Evolutionary conservation across 2,797 vertebrate species (phyloP), one percentile per base, ranked within the genome.

Genomic region (Bryconaethiops microstoma): DNA sequence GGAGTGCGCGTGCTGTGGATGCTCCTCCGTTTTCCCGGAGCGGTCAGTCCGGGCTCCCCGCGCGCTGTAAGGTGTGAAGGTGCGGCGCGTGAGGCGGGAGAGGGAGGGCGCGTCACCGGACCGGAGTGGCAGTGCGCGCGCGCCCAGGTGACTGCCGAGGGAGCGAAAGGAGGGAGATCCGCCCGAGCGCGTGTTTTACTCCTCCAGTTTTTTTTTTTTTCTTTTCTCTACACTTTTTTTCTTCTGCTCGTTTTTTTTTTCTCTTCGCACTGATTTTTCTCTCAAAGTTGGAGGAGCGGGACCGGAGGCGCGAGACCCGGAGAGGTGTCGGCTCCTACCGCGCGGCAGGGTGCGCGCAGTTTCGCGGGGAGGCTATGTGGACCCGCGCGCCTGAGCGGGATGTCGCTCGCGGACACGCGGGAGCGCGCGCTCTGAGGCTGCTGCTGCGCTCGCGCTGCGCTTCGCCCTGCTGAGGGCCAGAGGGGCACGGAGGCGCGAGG

Each of bases 391-490:
- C 39, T n/a, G 35, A 67, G 64, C 64, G 19, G 64, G 64, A 40
- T 19, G 64, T n/a, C 7, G 64, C 62, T 64, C 62, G 29, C 14
- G 62, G 62, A 64, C 23, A 8, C 64, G 64, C 64, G 19, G 64
- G 64, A 42, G 64, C 64, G 64, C 39, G 64, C 62, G 62, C 62
- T 64, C 62, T 64, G 29, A 64, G n/a, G n/a, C n/a, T 64, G 62
- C 13, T 63, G 60, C 16, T 63, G 60, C 23, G 12, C 60, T 35
- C 23, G 23, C 16, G 60, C 60, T 63, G 60, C 60, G 60, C 13
- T 63, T 63, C 62, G 29, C 62, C 62, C 62, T 39, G 62, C 16
- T 64, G 62, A 64, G 25, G 62, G 12, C 5, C 1, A 57, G 17
- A 6, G 54, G 54, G 54, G 55, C 55, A n/a, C 55, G 55, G 55